These are phyloP conservation scores for Cyprinus carpio DNA, from an alignment of 2,113 vertebrate genomes.

Conservation along the genomic window DNA sequence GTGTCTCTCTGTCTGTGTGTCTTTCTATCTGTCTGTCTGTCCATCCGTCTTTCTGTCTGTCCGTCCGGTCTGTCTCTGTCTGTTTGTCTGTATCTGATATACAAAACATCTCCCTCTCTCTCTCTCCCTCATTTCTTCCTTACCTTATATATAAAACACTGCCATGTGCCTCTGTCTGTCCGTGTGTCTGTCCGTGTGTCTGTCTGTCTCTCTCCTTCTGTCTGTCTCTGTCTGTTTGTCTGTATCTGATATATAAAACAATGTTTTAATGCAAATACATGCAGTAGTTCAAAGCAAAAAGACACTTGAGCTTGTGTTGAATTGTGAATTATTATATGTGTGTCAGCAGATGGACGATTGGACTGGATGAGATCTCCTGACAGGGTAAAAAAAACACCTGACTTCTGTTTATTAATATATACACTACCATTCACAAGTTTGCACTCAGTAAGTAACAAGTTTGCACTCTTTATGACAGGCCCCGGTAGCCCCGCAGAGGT, in stretches of 20 bases:
- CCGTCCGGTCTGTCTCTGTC: background rate
- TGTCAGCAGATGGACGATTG: constrained; percentile 55
- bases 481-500: background rate
- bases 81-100: background rate
- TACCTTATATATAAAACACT: too few species aligned
- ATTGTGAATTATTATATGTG: background rate
- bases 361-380: constrained; percentile 16
- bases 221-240: too few species aligned
- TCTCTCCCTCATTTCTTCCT: too few species aligned
- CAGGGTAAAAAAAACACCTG: constrained; percentile 55
- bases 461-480: constrained; percentile 31
- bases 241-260: background rate
- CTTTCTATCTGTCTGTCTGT: too few species aligned
- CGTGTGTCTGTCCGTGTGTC: too few species aligned
- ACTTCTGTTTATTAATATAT: background rate
- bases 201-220: too few species aligned
- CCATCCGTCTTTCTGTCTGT: too few species aligned
- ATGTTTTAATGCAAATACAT: background rate
- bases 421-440: background rate
- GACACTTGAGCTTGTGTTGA: background rate
- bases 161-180: too few species aligned
- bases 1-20: fast-evolving
- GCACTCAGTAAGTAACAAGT: background rate
- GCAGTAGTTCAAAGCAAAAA: background rate
- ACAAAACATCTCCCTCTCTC: too few species aligned